Conservation (phyloP, 1,140 invertebrate genomes). For the Drosophila guanche region DNA sequence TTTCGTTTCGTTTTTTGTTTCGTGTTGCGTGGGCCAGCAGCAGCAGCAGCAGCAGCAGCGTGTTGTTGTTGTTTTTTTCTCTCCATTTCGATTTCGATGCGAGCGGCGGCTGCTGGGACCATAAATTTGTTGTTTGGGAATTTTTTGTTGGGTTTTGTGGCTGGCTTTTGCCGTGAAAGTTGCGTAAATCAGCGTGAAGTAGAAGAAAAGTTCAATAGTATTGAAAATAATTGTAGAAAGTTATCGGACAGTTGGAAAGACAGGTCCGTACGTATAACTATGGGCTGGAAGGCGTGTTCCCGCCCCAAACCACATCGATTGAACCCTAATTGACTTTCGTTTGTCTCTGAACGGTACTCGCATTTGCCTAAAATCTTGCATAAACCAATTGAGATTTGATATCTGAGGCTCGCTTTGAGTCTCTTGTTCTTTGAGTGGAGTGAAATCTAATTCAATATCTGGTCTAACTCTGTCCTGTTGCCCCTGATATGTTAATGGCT, state of each 20-base stretch:
- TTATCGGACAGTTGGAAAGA: slow-evolving; percentile 50
- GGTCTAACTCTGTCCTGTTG: not conserved
- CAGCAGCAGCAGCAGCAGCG: slow-evolving; percentile 45
- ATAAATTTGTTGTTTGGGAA: slow-evolving; percentile 67
- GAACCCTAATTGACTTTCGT: slow-evolving; percentile 70
- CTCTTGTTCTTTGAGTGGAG: slow-evolving; percentile 5
- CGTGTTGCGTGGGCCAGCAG: slow-evolving; percentile 66
- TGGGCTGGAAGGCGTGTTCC: slow-evolving; percentile 48
- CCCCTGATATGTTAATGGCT: slow-evolving; percentile 33
- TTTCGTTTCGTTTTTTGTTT: slow-evolving; percentile 50
- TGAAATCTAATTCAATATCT: slow-evolving; percentile 7
- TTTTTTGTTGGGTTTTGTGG: slow-evolving; percentile 44
- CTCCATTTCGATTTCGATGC: slow-evolving; percentile 56
- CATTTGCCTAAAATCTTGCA: slow-evolving; percentile 14
- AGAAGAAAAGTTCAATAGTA: slow-evolving; percentile 80
- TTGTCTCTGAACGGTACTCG: slow-evolving; percentile 17
- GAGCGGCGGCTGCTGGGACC: slow-evolving; percentile 56
- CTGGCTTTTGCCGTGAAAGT: slow-evolving; percentile 67
- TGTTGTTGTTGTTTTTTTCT: slow-evolving; percentile 8
- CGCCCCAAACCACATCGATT: slow-evolving; percentile 34
- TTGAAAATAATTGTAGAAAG: slow-evolving; percentile 80
- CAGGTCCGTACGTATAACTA: slow-evolving; percentile 27
- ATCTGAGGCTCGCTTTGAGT: not conserved
- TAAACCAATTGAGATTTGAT: slow-evolving; percentile 24
- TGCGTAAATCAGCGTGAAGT: slow-evolving; percentile 81